Evolutionary conservation across 2,113 vertebrate genomes (phyloP).

Genomic region (Pogonocichla stellata): DNA sequence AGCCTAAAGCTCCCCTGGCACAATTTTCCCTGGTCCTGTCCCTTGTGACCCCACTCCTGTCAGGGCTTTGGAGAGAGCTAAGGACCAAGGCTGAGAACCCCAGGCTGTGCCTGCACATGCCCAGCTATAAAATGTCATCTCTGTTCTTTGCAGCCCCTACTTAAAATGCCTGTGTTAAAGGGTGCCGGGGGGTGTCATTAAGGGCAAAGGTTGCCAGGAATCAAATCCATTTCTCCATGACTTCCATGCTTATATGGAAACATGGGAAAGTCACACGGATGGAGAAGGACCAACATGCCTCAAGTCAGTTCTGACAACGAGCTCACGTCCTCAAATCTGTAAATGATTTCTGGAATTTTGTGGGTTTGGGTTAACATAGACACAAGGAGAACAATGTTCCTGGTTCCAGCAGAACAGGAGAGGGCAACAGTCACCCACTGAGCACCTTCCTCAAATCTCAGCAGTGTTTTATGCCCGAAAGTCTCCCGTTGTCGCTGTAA

Average conservation of each 20-base stretch:
- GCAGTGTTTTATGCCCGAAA: not conserved
- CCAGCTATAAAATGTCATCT: not conserved
- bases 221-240: not conserved
- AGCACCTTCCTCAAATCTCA: not conserved
- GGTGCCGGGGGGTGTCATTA: not conserved
- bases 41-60: not conserved
- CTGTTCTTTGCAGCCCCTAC: not conserved
- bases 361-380: not conserved
- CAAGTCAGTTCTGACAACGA: not conserved
- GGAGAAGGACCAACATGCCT: rapidly evolving
- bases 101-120: too few relatives aligned
- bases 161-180: not conserved
- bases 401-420: not conserved
- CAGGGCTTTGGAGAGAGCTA: not conserved
- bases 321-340: not conserved
- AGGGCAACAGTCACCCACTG: not conserved
- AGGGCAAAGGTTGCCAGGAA: not conserved
- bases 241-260: not conserved
- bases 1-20: not conserved
- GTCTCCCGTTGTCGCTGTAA: not conserved
- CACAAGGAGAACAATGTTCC: not conserved
- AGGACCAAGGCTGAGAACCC: not conserved
- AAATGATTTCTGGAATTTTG: not conserved
- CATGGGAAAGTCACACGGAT: rapidly evolving
- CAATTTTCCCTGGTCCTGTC: not conserved